These are phyloP conservation scores for Lepus oiostolus DNA, from an alignment of 2,797 vertebrate species.

Conservation along the genomic window DNA sequence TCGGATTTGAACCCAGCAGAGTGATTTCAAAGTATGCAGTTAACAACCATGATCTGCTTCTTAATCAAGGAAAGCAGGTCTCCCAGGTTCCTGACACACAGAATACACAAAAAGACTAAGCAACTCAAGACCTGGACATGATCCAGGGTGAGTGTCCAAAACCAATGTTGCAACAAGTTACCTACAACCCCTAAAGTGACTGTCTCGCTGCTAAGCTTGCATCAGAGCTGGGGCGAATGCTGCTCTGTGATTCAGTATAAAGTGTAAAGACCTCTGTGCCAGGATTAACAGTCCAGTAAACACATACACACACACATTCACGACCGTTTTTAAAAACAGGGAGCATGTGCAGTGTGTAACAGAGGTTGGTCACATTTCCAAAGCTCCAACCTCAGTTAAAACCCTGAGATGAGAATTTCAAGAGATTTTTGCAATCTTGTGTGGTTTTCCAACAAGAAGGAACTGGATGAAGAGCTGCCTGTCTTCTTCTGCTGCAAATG, in stretches of 20 bases:
- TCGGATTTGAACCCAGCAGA: background rate
- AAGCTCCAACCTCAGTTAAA: conserved; percentile 40
- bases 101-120: background rate
- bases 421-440: conserved; percentile 48
- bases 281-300: background rate
- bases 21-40: background rate
- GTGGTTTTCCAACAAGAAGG: conserved; percentile 21
- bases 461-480: conserved; percentile 16
- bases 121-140: background rate
- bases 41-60: background rate
- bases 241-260: background rate
- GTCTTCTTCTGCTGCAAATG: conserved; percentile 69
- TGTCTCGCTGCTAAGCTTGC: conserved; percentile 34
- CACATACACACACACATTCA: no score
- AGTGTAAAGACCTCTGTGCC: conserved; percentile 43
- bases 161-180: conserved; percentile 32
- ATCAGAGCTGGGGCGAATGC: background rate
- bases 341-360: conserved; percentile 33
- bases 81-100: background rate
- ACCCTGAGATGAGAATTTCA: background rate
- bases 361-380: background rate
- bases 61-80: background rate
- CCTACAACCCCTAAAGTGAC: background rate
- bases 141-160: conserved; percentile 52
- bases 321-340: background rate